phyloP scores from a whole-genome alignment of 2,113 vertebrate species.

The Zosterops japonicus region DNA sequence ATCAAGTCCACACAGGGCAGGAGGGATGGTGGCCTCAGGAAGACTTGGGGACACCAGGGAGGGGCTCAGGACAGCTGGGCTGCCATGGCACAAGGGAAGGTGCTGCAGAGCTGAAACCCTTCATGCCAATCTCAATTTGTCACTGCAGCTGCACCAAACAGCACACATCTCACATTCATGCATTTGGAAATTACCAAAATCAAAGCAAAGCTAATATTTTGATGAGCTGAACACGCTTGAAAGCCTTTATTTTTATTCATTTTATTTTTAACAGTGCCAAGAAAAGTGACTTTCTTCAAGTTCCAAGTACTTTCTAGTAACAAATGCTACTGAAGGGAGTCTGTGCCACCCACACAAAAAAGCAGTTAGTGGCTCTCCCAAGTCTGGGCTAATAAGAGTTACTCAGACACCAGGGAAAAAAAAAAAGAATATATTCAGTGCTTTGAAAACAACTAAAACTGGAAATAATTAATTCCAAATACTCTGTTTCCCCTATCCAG shows the following conservation, averaged over 20 bases:
- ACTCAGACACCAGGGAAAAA: background rate
- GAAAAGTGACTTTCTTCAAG: background rate
- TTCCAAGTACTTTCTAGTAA: background rate
- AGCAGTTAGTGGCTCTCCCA: background rate
- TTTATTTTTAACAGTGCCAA: background rate
- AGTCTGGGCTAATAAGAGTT: background rate
- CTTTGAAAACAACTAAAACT: background rate
- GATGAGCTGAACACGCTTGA: background rate
- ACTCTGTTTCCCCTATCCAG: background rate
- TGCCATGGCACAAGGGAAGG: background rate
- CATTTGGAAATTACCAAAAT: background rate
- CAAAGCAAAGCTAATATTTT: background rate
- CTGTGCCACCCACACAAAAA: background rate
- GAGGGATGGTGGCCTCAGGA: background rate
- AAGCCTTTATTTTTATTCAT: background rate
- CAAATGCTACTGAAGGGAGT: background rate
- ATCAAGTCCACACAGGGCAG: background rate
- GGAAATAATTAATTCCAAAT: background rate
- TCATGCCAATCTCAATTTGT: accelerated
- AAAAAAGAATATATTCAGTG: background rate
- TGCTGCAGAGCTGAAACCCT: background rate
- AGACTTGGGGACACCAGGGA: background rate
- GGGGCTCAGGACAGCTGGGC: background rate
- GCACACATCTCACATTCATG: background rate
- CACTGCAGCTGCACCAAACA: background rate